Conservation (phyloP, 2,797 vertebrate species). For the Schizopygopsis malacanthus region DNA sequence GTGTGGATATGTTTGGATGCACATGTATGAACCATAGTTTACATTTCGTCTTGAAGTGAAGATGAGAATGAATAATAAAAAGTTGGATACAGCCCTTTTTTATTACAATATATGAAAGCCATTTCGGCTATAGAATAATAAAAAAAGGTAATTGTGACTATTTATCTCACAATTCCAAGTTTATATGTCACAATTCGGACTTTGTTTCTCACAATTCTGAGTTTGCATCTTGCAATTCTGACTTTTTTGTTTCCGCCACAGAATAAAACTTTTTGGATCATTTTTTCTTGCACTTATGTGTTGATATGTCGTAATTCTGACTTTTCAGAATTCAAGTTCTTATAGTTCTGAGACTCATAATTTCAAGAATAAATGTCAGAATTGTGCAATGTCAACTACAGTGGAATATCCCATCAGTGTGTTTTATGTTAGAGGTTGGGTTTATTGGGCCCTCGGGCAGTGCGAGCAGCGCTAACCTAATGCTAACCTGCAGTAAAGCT, state of each 20-base stretch:
- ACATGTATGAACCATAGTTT: neutral
- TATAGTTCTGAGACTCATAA: neutral
- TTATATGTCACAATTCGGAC: neutral
- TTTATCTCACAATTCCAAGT: neutral
- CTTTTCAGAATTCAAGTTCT: neutral
- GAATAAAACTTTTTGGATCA: neutral
- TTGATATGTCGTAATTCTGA: neutral
- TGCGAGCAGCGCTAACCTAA: conserved; percentile 62
- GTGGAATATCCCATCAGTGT: conserved; percentile 2
- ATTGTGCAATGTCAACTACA: neutral
- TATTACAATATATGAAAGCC: neutral
- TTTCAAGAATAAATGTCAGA: neutral
- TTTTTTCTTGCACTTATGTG: neutral
- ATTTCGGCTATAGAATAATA: neutral
- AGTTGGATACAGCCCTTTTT: neutral
- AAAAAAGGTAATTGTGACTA: neutral
- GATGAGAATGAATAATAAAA: neutral
- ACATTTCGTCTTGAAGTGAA: neutral
- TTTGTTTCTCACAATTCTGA: neutral
- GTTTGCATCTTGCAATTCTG: neutral
- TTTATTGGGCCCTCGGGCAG: conserved; percentile 73
- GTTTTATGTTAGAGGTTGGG: conserved; percentile 51
- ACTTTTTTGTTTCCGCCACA: neutral
- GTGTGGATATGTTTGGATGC: neutral
- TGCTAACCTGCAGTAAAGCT: conserved; percentile 60